These are phyloP conservation scores for Tetragnatha versicolor DNA, from an alignment of 1,140 invertebrate species.

Conservation along the genomic window DNA sequence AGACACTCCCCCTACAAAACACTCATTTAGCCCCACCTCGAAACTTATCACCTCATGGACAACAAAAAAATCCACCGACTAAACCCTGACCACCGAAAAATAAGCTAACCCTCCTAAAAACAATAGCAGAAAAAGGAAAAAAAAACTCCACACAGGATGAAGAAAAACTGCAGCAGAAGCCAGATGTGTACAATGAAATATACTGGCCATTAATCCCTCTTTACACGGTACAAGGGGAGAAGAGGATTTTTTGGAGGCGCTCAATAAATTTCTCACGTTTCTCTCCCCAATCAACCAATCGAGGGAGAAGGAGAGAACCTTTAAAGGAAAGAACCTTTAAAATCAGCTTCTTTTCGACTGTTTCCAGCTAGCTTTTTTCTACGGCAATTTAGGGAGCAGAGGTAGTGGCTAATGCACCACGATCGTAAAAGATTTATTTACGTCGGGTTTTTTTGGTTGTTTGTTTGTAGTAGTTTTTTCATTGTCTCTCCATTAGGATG, in stretches of 20 bases:
- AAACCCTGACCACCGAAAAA: too few species aligned
- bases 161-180: too few species aligned
- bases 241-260: not conserved
- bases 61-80: too few species aligned
- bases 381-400: conserved; percentile 18
- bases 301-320: too few species aligned
- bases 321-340: conserved; percentile 43
- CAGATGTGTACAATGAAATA: too few species aligned
- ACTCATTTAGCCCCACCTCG: too few species aligned
- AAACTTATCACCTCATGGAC: too few species aligned
- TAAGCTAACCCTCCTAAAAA: too few species aligned
- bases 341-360: conserved; percentile 33
- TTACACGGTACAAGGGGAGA: not conserved
- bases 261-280: conserved; percentile 40
- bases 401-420: conserved; percentile 22
- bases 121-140: too few species aligned
- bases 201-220: too few species aligned
- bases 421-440: conserved; percentile 46
- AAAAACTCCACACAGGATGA: too few species aligned
- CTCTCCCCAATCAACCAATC: conserved; percentile 25
- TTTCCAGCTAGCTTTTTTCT: conserved; percentile 13
- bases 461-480: not conserved
- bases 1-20: too few species aligned
- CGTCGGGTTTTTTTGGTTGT: not conserved
- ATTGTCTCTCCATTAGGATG: conserved; percentile 40